Conservation (phyloP, 2,113 vertebrate genomes). For the Melanerpes formicivorus region DNA sequence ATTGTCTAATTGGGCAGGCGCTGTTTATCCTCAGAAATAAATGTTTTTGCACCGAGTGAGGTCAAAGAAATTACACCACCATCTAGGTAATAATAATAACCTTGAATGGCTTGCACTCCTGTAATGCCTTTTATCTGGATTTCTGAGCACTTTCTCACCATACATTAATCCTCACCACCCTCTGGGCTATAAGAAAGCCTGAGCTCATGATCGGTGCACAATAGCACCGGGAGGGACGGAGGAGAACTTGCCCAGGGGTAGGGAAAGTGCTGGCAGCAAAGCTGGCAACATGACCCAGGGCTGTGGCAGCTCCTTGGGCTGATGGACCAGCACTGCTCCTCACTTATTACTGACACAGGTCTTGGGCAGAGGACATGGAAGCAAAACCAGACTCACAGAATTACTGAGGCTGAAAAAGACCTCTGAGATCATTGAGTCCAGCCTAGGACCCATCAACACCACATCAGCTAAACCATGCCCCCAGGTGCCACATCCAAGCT, state of each 20-base stretch:
- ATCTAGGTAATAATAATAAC: slow-evolving; percentile 68
- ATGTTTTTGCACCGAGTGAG: slow-evolving; percentile 59
- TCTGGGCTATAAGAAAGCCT: not conserved
- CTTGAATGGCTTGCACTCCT: slow-evolving; percentile 56
- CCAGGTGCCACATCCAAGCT: no score
- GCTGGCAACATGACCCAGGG: not conserved
- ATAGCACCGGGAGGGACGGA: not conserved
- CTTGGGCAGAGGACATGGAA: rapidly evolving
- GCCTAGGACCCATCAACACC: no score
- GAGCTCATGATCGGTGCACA: slow-evolving; percentile 30
- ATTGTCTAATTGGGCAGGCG: slow-evolving; percentile 65
- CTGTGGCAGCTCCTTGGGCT: not conserved
- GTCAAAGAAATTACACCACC: slow-evolving; percentile 58
- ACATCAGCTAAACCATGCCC: no score
- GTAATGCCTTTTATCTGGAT: slow-evolving; percentile 56
- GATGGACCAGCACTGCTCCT: not conserved
- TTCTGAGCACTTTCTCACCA: slow-evolving; percentile 56
- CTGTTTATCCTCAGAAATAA: slow-evolving; percentile 62
- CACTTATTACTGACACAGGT: not conserved
- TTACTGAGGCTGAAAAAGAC: no score
- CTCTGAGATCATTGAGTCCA: no score
- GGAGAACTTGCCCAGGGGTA: slow-evolving; percentile 36
- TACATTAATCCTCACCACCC: slow-evolving; percentile 56
- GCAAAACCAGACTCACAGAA: not conserved
- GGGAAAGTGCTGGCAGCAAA: not conserved